Percentiles rank a stretch among this genome's conserved stretches.
phyloP scores from a whole-genome alignment of 2,113 vertebrate genomes.

The Gallinago paraguaiae region DNA sequence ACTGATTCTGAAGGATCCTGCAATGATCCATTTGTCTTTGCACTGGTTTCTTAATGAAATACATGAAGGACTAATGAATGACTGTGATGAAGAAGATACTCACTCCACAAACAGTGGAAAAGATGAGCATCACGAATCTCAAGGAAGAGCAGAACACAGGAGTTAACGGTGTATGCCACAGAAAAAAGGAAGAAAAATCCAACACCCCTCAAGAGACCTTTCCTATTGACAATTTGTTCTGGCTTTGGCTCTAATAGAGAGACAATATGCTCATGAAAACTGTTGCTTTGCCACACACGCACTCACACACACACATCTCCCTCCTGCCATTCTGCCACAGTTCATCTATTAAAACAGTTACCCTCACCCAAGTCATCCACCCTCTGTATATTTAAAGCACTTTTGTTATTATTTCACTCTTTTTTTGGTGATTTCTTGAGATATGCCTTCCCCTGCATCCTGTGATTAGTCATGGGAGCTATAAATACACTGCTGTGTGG shows the following conservation, averaged over 20 bases:
- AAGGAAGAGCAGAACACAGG: background rate
- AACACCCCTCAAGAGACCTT: background rate
- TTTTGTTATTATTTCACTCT: conserved; percentile 37
- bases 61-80: background rate
- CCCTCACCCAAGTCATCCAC: background rate
- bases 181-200: background rate
- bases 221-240: background rate
- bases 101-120: background rate
- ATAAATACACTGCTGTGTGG: conserved; percentile 20
- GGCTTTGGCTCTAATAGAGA: background rate
- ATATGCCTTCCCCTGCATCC: conserved; percentile 7
- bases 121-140: background rate
- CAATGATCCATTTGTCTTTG: background rate
- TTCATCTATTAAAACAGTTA: background rate
- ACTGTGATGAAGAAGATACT: background rate
- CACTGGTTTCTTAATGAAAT: background rate
- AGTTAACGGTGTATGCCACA: background rate
- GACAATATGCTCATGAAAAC: background rate
- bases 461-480: conserved; percentile 23
- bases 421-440: conserved; percentile 17
- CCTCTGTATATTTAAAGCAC: background rate
- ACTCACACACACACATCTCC: background rate
- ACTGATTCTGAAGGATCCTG: background rate
- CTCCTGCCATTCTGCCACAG: background rate
- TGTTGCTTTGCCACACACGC: background rate